Conservation (phyloP, 2,113 vertebrate genomes). For the Varanus komodoensis region DNA sequence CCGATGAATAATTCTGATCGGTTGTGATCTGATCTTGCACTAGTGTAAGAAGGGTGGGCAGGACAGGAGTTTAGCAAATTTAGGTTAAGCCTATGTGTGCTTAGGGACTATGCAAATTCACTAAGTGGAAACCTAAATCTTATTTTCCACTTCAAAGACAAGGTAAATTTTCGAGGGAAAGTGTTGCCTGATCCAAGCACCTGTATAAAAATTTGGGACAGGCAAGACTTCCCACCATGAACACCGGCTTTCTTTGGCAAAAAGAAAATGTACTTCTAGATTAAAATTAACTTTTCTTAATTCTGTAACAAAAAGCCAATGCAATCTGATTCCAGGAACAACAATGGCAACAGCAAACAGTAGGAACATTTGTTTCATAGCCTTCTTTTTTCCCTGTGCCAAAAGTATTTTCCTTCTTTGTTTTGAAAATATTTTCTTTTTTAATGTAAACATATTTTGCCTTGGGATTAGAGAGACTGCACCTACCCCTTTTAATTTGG, state of each 20-base stretch:
- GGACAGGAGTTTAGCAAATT: not conserved
- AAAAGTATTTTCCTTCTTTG: not conserved
- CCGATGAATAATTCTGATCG: not conserved
- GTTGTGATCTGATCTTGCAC: not conserved
- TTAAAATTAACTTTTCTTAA: not conserved
- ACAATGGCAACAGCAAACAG: not conserved
- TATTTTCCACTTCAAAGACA: constrained; percentile 19
- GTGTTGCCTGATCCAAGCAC: not conserved
- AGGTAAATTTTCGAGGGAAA: constrained; percentile 18
- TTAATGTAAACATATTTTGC: not conserved
- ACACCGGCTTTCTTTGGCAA: not conserved
- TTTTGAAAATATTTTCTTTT: not conserved
- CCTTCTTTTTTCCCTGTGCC: not conserved
- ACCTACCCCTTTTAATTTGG: not conserved
- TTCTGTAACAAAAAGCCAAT: constrained; percentile 2
- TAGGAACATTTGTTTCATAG: not conserved
- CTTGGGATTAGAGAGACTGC: not conserved
- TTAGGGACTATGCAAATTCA: constrained; percentile 14
- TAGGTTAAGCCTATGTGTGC: not conserved
- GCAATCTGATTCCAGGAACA: not conserved
- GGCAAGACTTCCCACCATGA: not conserved
- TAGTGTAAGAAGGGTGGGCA: not conserved
- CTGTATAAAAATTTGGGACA: not conserved
- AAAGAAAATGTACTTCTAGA: not conserved
- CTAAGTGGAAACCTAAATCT: constrained; percentile 22